These are phyloP conservation scores for Hirtodrosophila histrioides DNA, from an alignment of 2,888 invertebrate species.

Conservation along the genomic window DNA sequence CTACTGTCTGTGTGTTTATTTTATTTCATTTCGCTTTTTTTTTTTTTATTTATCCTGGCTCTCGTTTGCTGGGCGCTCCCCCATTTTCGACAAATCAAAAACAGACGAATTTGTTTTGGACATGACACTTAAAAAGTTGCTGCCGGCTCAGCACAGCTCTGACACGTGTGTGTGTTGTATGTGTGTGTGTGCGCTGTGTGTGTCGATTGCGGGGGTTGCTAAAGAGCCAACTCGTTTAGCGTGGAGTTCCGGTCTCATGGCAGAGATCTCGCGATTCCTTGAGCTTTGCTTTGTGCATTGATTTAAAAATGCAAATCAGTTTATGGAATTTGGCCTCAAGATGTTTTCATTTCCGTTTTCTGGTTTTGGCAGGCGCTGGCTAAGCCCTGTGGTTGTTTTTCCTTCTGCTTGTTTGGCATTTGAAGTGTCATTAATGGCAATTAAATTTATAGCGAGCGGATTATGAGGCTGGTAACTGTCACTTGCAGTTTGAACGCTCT, in stretches of 20 bases:
- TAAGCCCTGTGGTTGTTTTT: slow-evolving; percentile 11
- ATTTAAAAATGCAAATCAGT: slow-evolving; percentile 80
- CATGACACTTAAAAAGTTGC: slow-evolving; percentile 82
- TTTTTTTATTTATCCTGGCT: slow-evolving; percentile 19
- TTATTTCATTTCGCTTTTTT: slow-evolving; percentile 18
- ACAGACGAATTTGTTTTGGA: slow-evolving; percentile 84
- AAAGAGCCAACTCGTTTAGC: slow-evolving; percentile 52
- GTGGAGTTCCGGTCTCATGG: background rate
- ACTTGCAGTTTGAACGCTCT: slow-evolving; percentile 40
- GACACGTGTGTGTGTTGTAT: slow-evolving; percentile 58
- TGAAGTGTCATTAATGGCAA: slow-evolving; percentile 75
- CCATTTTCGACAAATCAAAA: slow-evolving; percentile 84
- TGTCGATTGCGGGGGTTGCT: slow-evolving; percentile 47
- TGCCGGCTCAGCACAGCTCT: slow-evolving; percentile 41
- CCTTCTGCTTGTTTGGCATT: slow-evolving; percentile 27
- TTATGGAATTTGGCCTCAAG: slow-evolving; percentile 70
- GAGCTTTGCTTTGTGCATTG: slow-evolving; percentile 65
- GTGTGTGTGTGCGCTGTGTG: slow-evolving; percentile 9
- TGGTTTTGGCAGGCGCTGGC: slow-evolving; percentile 56
- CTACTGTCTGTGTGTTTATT: slow-evolving; percentile 29
- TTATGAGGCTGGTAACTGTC: slow-evolving; percentile 76
- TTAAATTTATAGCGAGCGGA: slow-evolving; percentile 72
- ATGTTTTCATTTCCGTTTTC: slow-evolving; percentile 70
- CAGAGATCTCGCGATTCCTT: slow-evolving; percentile 38
- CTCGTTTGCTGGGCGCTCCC: slow-evolving; percentile 19